Evolutionary conservation across 2,888 invertebrate species (phyloP), one percentile per base, ranked within the genome.

Genomic region (Prosopocoilus inquinatus): DNA sequence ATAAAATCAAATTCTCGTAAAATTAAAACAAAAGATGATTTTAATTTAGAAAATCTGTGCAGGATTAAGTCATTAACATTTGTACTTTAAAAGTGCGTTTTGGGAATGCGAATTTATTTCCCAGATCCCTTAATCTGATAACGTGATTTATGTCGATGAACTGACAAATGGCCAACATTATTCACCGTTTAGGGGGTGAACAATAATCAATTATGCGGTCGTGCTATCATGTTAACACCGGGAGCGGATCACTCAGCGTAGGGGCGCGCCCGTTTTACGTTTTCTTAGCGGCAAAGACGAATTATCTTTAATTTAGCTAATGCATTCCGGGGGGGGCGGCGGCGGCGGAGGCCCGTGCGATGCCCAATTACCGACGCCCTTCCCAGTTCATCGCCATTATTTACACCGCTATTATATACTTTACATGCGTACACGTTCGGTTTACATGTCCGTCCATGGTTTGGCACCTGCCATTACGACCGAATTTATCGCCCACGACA

Each of bases 281-380:
- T 52, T 52, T 52, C 52, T 52, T 52, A 45, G 34, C 52, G 32
- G 9, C 35, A 13, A 32, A 39, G 39, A 49, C 16, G 57, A 38
- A 64, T 64, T 60, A 61, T 60, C 61, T 54, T 60, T 62, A 61
- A 63, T 64, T 65, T 65, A 58, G 58, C 55, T 65, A 64, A 65
- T 65, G 64, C 62, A 57, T 57, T 58, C 51, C 44, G 50, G 33
- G 50, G 55, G n/a, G n/a, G n/a, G n/a, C n/a, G n/a, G n/a, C n/a
- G n/a, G n/a, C n/a, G n/a, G n/a, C n/a, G n/a, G n/a, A n/a, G n/a
- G 48, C 58, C 47, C 60, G 55, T 57, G 58, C 50, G 54, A 56
- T 47, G 13, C 34, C 50, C 58, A 58, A 62, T 62, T 62, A 52
- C 36, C 35, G 33, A 43, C 47, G 35, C 53, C 54, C 54, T 47